phyloP scores from a whole-genome alignment of 2,888 invertebrate genomes.

The Hydrotaea diabolus region DNA sequence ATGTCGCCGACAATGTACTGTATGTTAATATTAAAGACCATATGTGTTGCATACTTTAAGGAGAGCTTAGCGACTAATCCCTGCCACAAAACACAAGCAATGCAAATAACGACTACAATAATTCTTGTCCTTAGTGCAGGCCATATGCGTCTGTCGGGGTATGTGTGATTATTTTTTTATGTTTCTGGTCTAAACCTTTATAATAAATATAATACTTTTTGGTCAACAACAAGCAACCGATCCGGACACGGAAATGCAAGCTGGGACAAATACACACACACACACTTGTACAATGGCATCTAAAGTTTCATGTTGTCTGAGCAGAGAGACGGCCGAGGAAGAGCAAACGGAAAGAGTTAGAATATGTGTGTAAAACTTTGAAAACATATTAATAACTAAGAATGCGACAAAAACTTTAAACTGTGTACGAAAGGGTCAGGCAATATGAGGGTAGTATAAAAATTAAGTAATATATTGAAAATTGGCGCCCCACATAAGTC shows the following conservation, averaged over 20 bases:
- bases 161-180: neutral
- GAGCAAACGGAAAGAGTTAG: neutral
- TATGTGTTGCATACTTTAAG: slow-evolving; percentile 63
- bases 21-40: slow-evolving; percentile 34
- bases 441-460: too few relatives aligned
- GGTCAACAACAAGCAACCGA: neutral
- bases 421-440: neutral
- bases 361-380: neutral
- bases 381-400: slow-evolving; percentile 14
- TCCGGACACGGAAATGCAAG: neutral
- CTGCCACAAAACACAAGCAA: slow-evolving; percentile 32
- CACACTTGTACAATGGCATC: neutral
- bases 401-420: slow-evolving; percentile 17
- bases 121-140: slow-evolving; percentile 5
- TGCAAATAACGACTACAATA: slow-evolving; percentile 25
- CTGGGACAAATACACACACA: neutral
- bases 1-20: neutral
- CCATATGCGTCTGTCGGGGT: neutral
- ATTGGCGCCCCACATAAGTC: too few relatives aligned
- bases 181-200: slow-evolving; percentile 20
- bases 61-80: slow-evolving; percentile 59
- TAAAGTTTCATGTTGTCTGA: neutral
- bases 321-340: neutral
- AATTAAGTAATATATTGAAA: too few relatives aligned
- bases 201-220: slow-evolving; percentile 17